A percentile compares a stretch with the other conserved stretches of the same genome.
Evolutionary conservation across 2,113 vertebrate genomes (phyloP).

Genomic region (Diphyllodes magnificus): DNA sequence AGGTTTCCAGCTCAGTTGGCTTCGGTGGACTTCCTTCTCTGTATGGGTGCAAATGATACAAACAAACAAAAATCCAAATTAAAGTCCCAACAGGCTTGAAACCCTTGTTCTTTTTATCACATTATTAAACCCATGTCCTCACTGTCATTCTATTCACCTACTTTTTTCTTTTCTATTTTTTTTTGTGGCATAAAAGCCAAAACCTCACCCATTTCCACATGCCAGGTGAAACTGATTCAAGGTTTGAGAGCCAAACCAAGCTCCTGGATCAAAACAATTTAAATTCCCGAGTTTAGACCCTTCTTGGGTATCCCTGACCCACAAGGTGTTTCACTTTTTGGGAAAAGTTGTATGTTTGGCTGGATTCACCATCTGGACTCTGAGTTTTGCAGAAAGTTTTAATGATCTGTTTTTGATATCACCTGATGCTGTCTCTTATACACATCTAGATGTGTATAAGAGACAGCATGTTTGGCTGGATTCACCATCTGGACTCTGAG

Average conservation of each 20-base stretch:
- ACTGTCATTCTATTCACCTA: not conserved
- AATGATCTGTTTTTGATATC: not conserved
- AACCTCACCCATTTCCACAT: not conserved
- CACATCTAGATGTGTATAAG: too few relatives aligned
- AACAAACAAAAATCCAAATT: not conserved
- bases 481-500: not conserved
- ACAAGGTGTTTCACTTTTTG: fast-evolving
- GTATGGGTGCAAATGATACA: not conserved
- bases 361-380: not conserved
- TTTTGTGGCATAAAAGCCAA: not conserved
- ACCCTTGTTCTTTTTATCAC: too few relatives aligned
- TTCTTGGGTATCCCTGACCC: too few relatives aligned
- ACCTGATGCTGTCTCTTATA: too few relatives aligned
- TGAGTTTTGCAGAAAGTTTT: not conserved
- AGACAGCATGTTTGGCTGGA: not conserved
- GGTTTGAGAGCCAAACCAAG: not conserved
- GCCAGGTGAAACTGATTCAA: fast-evolving
- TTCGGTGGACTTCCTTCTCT: not conserved
- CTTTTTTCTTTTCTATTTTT: not conserved
- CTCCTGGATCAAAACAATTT: not conserved
- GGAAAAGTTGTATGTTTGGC: not conserved
- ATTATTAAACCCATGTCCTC: not conserved
- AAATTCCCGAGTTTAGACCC: not conserved
- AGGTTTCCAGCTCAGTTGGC: not conserved
- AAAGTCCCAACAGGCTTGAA: not conserved